Evolutionary conservation across 2,888 invertebrate genomes (phyloP), one percentile per base, ranked within the genome.

Genomic region (Priocnemis perturbator): DNA sequence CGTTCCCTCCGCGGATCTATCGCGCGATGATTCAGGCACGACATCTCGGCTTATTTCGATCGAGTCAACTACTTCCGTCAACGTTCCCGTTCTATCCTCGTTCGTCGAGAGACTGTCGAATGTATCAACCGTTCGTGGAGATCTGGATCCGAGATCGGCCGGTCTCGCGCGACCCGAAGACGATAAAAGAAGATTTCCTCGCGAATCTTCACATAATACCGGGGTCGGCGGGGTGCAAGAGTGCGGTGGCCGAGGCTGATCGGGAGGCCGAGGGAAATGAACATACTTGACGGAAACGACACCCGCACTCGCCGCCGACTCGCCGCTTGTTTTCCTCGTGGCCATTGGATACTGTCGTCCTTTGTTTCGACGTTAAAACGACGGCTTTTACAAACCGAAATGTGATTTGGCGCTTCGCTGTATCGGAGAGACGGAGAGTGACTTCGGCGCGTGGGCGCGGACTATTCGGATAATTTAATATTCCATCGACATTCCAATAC

Each of bases 21-120:
- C 57, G 68, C 58, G 19, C 63, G 71, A 64, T 78, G 71, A 52
- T 70, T 73, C 23, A 71, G 56, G 64, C 73, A 78, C 14, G 81
- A 76, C 79, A 79, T 79, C 7, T 53, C 37, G 19, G 26, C 2
- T 37, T 37, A 7, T 30, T 11, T 53, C 23, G 4, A 59, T 14
- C 9, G n/a, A n/a, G 7, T 20, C 11, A 45, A 26, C 5, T 5
- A 44, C 30, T 26, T 52, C 56, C 44, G 26, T n/a, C n/a, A n/a
- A n/a, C n/a, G n/a, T n/a, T n/a, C n/a, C 37, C 37, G 7, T 11
- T 11, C 11, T 37, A 1, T 37, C 11, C 11, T 37, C 37, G 7
- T 37, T 37, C 37, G 37, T 11, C 4, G 26, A 26, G 14, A 1
- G 37, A 11, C 14, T 11, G 37, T 9, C 1, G 37, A 37, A 11